phyloP scores from a whole-genome alignment of 2,797 vertebrate genomes.

The Diceros bicornis region DNA sequence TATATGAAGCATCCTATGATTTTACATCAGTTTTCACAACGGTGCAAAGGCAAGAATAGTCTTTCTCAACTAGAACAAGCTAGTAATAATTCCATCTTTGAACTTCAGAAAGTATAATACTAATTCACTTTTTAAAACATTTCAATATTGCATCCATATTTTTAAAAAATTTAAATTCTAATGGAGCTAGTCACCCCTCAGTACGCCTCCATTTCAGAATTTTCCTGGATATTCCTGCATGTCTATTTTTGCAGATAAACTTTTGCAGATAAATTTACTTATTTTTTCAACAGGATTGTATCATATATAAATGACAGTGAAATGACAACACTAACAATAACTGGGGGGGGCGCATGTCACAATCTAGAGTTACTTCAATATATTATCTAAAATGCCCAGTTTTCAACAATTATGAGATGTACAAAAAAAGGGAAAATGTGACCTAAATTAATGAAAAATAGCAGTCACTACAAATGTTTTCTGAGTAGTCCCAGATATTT shows the following conservation, averaged over 20 bases:
- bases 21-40: slow-evolving; percentile 2
- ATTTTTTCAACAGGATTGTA: not conserved
- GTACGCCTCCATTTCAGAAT: slow-evolving; percentile 14
- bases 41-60: not conserved
- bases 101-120: slow-evolving; percentile 19
- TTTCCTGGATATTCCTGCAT: not conserved
- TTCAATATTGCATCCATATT: slow-evolving; percentile 14
- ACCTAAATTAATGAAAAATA: slow-evolving; percentile 44
- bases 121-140: slow-evolving; percentile 35
- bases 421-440: not conserved
- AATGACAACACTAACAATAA: slow-evolving; percentile 54
- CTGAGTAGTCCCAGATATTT: not conserved
- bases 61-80: not conserved
- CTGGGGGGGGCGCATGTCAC: not conserved
- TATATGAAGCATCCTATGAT: not conserved
- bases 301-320: slow-evolving; percentile 3
- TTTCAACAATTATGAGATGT: slow-evolving; percentile 27
- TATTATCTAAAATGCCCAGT: not conserved
- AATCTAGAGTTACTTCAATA: not conserved
- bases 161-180: not conserved
- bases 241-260: slow-evolving; percentile 34
- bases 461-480: not conserved
- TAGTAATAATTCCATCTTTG: not conserved
- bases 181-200: not conserved
- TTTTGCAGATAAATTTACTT: not conserved